Percentiles rank a stretch among this genome's conserved stretches.
Conservation (phyloP, 2,888 invertebrate species). For the Pteria penguin region DNA sequence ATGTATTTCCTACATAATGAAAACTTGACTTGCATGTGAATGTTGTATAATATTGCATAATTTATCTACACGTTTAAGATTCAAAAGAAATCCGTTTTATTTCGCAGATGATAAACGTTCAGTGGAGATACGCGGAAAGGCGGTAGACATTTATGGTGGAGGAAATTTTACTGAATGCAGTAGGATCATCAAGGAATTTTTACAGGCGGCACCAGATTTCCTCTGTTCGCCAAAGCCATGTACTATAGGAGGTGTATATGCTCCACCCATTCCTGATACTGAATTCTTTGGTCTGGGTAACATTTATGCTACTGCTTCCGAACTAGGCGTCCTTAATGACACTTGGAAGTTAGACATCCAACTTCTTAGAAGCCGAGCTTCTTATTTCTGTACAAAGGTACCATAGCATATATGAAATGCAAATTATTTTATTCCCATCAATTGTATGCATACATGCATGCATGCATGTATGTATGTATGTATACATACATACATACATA, state of each 20-base stretch:
- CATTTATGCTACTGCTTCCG: conserved; percentile 59
- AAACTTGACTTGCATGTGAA: no score
- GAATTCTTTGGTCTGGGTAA: conserved; percentile 65
- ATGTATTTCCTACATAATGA: no score
- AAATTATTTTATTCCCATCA: background rate
- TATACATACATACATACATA: no score
- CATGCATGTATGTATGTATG: background rate
- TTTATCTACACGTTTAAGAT: no score
- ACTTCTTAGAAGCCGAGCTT: conserved; percentile 47
- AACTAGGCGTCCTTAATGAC: conserved; percentile 51
- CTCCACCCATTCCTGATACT: conserved; percentile 58
- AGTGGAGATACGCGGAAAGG: background rate
- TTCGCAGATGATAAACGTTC: background rate
- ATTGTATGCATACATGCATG: background rate
- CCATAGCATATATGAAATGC: background rate
- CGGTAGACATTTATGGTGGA: conserved; percentile 44
- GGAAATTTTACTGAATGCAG: conserved; percentile 56
- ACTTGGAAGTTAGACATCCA: conserved; percentile 50
- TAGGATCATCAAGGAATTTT: conserved; percentile 50
- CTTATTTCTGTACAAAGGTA: conserved; percentile 63
- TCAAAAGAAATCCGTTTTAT: no score
- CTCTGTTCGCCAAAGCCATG: conserved; percentile 71
- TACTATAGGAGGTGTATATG: conserved; percentile 69
- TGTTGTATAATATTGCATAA: no score
- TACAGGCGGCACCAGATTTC: conserved; percentile 44